A percentile compares a stretch with the other conserved stretches of the same genome.
Conservation (phyloP, 2,888 invertebrate species). For the Clivina fossor region DNA sequence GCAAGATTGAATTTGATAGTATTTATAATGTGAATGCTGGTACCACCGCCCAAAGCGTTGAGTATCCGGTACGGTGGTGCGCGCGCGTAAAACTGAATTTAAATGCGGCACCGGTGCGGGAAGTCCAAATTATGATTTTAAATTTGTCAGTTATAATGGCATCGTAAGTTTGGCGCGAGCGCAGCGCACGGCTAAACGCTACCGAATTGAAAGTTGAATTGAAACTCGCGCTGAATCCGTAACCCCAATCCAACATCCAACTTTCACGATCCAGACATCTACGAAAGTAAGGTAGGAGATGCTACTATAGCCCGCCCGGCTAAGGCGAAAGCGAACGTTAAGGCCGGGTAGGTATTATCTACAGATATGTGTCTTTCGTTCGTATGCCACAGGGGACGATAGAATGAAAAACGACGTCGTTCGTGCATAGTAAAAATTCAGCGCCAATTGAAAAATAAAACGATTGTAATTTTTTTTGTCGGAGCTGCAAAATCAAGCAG, state of each 20-base stretch:
- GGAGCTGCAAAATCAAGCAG: constrained; percentile 9
- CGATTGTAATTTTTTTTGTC: constrained; percentile 8
- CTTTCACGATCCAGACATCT: not conserved
- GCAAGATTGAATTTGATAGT: too few relatives aligned
- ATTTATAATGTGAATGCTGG: too few relatives aligned
- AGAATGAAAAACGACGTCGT: not conserved
- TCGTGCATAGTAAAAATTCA: not conserved
- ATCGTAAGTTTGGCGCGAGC: not conserved
- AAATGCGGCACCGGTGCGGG: not conserved
- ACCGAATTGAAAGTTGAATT: not conserved
- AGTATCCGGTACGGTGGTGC: too few relatives aligned
- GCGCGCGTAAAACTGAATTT: not conserved
- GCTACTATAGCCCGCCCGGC: too few relatives aligned
- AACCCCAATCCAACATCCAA: not conserved
- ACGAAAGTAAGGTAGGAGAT: not conserved
- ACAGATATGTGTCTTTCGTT: constrained; percentile 1
- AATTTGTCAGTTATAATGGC: not conserved
- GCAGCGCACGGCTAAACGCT: not conserved
- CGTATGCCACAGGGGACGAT: constrained; percentile 3
- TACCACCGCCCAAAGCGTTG: too few relatives aligned
- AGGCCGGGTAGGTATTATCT: not conserved
- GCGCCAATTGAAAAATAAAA: constrained; percentile 20
- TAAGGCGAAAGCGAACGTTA: constrained; percentile 5
- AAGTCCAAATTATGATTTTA: not conserved
- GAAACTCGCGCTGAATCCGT: not conserved